Conservation (phyloP, 2,113 vertebrate species). For the Riparia riparia region DNA sequence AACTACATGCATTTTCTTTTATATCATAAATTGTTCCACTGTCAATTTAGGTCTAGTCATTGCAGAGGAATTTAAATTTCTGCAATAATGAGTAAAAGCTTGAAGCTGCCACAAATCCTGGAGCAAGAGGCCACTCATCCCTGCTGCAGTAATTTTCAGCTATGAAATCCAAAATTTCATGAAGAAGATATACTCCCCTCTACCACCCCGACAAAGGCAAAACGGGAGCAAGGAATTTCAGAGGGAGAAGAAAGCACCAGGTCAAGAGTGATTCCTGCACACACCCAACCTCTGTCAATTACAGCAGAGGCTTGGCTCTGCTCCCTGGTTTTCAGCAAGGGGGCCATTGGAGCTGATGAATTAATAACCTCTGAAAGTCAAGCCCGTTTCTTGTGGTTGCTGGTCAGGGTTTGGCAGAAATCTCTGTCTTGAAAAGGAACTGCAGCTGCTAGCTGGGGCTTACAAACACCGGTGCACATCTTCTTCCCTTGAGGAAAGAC, state of each 20-base stretch:
- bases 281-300: background rate
- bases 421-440: background rate
- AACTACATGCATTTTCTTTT: background rate
- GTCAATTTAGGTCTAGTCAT: background rate
- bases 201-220: background rate
- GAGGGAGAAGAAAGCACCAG: background rate
- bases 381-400: rapidly evolving
- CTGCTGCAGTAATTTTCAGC: background rate
- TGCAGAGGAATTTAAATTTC: background rate
- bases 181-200: background rate
- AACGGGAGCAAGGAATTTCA: background rate
- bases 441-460: background rate
- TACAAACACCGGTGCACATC: background rate
- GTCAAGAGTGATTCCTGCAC: background rate
- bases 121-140: background rate
- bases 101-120: background rate
- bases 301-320: background rate
- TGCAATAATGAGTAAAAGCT: background rate
- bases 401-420: background rate
- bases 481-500: background rate
- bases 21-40: background rate
- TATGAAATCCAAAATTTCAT: background rate
- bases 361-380: background rate
- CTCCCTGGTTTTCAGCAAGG: background rate
- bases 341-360: background rate